Evolutionary conservation across 1,140 invertebrate genomes (phyloP), one percentile per base, ranked within the genome.

Genomic region (Drosophila bocki): DNA sequence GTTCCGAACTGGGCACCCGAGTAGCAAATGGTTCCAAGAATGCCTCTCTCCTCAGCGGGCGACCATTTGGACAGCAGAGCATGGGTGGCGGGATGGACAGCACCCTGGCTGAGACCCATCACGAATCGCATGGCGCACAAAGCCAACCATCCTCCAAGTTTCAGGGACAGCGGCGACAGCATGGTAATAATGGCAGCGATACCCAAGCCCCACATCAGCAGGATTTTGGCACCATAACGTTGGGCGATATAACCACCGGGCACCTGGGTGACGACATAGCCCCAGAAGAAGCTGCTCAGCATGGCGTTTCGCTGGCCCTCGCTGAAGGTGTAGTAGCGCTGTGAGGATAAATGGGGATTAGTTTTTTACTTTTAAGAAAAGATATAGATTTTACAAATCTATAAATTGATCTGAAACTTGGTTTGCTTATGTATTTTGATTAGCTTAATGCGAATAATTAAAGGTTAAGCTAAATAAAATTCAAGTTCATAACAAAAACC

Each of bases 11-110:
- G 95, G 0, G 94, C 93, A 3, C 96, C 96, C 80, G 94, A 94
- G 83, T 95, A 95, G 45, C 95, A 94, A 22, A 95, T 94, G 3
- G 95, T 95, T 32, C 93, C 93, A 32, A 95, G 86, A 12, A 93
- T 92, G 3, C 95, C 95, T 41, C 95, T 91, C 85, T 96, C 95
- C 11, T 93, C 91, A 3, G 92, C 91, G 2, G 95, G 95, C 7
- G 94, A 71, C 97, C 98, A 99, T 87, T 96, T 96, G 0, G 97
- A 95, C 54, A 98, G 93, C 19, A 98, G 92, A 0, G 95, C 95
- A 81, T 98, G 97, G 7, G 97, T 94, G 42, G 95, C 95, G 0
- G 97, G 97, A 90, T 97, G 96, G n/a, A 97, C 94, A 7, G 97
- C 95, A 29, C 97, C 97, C 93, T 98, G 95, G 42, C 94, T 94